These are phyloP conservation scores for Cheilinus undulatus DNA, from an alignment of 2,113 vertebrate species.

Conservation along the genomic window DNA sequence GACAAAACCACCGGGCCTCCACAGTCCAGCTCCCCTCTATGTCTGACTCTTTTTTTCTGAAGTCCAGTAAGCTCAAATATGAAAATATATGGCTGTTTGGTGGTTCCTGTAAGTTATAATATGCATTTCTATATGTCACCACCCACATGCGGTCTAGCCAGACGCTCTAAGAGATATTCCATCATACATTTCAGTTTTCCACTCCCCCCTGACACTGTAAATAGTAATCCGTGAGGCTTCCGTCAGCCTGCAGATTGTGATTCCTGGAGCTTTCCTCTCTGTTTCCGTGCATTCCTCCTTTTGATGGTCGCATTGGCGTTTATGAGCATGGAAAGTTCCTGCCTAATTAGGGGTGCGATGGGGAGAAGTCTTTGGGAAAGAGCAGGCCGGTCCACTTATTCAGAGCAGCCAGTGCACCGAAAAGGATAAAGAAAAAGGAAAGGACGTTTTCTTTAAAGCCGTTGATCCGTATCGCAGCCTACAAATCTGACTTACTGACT, in stretches of 20 bases:
- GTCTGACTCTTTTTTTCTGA: constrained; percentile 10
- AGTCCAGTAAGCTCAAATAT: not conserved
- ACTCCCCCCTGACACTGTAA: constrained; percentile 68
- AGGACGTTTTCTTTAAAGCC: constrained; percentile 52
- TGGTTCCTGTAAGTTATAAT: constrained; percentile 44
- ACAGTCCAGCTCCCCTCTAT: not conserved
- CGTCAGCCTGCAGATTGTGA: constrained; percentile 73
- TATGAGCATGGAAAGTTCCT: constrained; percentile 79
- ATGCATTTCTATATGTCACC: constrained; percentile 50
- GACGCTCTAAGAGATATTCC: constrained; percentile 59
- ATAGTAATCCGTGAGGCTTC: constrained; percentile 68
- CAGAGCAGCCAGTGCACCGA: constrained; percentile 43
- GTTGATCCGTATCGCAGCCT: constrained; percentile 63
- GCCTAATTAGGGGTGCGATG: constrained; percentile 74
- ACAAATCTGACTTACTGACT: constrained; percentile 57
- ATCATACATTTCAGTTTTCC: constrained; percentile 66
- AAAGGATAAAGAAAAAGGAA: constrained; percentile 32
- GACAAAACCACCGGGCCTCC: constrained; percentile 2
- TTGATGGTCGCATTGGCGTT: constrained; percentile 73
- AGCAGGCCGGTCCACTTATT: constrained; percentile 51
- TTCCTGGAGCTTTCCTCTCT: constrained; percentile 75
- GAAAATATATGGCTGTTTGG: constrained; percentile 29
- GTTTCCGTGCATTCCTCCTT: constrained; percentile 76
- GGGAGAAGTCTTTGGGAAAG: constrained; percentile 68
- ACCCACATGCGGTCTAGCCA: constrained; percentile 62